Base-by-base conservation (phyloP, 2,888 invertebrate genomes). In the Malacosoma neustria region DNA sequence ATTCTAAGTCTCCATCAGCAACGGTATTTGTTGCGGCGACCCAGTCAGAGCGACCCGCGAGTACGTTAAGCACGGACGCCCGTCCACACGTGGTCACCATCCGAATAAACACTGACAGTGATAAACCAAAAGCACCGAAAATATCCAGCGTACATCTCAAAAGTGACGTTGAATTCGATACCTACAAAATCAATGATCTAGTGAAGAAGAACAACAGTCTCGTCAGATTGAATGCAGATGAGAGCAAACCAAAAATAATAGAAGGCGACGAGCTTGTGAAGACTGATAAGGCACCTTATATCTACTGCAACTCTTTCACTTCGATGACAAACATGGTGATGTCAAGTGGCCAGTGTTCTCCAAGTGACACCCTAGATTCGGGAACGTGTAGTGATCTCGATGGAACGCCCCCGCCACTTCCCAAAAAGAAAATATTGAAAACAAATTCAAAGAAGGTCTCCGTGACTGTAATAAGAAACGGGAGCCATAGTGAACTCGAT, bases 321-420 rank as follows among this genome's bases (percentile, higher is more conserved):
- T 82, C 84, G 5, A 76, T 87, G 51, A 72, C 80, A 4, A 84
- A 77, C 43, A 87, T 87, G 75, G 81, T 91, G 38, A 92, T 92
- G 89, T 91, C 92, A 35, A 93, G 93, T 61, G 94, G 94, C 1
- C 94, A 94, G 61, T 92, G 93, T 58, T 94, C 94, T 15, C 93
- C 94, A 1, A 93, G 91, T 57, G 94, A 94, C 59, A 94, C 93
- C 0, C 68, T 94, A 45, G 94, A 94, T 73, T 94, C 94, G 40
- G 94, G 94, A 33, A 94, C 94, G 29, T 93, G 94, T 75, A 94
- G 93, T 66, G 94, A 94, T 72, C 85, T 94, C 54, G 94, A 94
- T 56, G 89, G 90, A 30, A 92, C 91, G 13, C 91, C 92, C 37
- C 91, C 92, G 1, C 76, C 91, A 44, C 87, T 90, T 12, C 90